Conservation (phyloP, 2,113 vertebrate genomes). For the Paracanthobrama guichenoti region DNA sequence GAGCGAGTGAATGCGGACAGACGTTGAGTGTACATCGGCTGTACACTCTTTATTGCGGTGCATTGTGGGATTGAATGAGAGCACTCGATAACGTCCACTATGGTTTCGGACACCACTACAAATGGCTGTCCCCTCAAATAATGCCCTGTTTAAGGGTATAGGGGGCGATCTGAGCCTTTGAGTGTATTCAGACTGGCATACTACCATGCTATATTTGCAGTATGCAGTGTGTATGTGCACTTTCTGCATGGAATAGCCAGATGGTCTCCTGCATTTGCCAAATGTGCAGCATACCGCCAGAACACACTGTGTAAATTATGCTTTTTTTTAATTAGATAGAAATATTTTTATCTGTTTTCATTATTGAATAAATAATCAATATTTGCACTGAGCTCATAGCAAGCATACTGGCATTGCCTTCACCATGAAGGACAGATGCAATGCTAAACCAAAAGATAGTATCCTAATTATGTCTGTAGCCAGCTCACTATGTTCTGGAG, state of each 20-base stretch:
- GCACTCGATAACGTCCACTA: too few relatives aligned
- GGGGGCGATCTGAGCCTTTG: too few relatives aligned
- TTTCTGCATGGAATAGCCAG: not conserved
- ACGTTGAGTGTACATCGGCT: too few relatives aligned
- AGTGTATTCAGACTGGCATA: conserved; percentile 4
- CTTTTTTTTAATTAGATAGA: not conserved
- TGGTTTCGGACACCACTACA: too few relatives aligned
- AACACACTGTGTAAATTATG: not conserved
- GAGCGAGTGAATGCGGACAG: too few relatives aligned
- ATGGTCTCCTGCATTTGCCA: not conserved
- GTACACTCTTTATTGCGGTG: too few relatives aligned
- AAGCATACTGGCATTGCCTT: not conserved
- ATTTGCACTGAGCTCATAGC: not conserved
- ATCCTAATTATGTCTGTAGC: not conserved
- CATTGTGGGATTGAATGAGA: too few relatives aligned
- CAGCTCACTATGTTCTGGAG: not conserved
- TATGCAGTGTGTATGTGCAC: not conserved
- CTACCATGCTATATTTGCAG: not conserved
- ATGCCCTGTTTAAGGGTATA: too few relatives aligned
- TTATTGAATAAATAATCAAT: conserved; percentile 9
- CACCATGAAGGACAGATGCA: not conserved
- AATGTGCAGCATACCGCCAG: not conserved
- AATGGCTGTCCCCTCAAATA: too few relatives aligned
- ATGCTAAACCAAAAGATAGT: not conserved
- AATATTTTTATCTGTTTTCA: not conserved